Evolutionary conservation across 2,888 invertebrate genomes (phyloP), one percentile per base, ranked within the genome.

Genomic region (Charanyca ferruginea): DNA sequence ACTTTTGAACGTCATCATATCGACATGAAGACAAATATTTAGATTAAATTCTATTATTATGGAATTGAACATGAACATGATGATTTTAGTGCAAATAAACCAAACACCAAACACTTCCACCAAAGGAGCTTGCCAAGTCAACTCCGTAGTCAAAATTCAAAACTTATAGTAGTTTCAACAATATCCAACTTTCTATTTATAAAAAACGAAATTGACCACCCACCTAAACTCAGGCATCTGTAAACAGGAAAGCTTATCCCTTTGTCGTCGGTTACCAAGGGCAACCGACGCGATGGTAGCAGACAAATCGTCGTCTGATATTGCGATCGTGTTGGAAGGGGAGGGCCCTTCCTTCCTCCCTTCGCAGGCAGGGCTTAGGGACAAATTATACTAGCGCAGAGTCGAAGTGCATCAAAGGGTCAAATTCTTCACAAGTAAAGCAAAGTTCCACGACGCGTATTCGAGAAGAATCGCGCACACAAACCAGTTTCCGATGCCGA

Each of bases 251-350:
- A 35, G 32, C 38, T 45, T 47, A 45, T 75, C 25, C 63, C 48
- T 68, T 66, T 74, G 42, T 48, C 16, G 74, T 65, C 52, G 66
- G 55, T 55, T 49, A 42, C 62, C 54, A 67, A 60, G 59, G 62
- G 54, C 41, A 42, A 52, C 75, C 16, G 41, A 35, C 41, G 41
- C 47, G 16, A 47, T 23, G 38, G 18, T 22, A 59, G 65, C 65
- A 83, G 79, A 79, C 67, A 73, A 65, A 69, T 51, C 8, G 58
- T 42, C 58, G 58, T 41, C 51, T 32, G 41, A 45, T 57, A 74
- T 68, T 41, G 25, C 23, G 65, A 64, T 22, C 25, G 16, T 49
- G 18, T 35, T 25, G 22, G 22, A 42, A 18, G 41, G 20, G 16
- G n/a, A n/a, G n/a, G n/a, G n/a, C 7, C 4, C 28, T 28, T 7